Conservation (phyloP, 1,140 invertebrate genomes). For the Drosophila virilis region DNA sequence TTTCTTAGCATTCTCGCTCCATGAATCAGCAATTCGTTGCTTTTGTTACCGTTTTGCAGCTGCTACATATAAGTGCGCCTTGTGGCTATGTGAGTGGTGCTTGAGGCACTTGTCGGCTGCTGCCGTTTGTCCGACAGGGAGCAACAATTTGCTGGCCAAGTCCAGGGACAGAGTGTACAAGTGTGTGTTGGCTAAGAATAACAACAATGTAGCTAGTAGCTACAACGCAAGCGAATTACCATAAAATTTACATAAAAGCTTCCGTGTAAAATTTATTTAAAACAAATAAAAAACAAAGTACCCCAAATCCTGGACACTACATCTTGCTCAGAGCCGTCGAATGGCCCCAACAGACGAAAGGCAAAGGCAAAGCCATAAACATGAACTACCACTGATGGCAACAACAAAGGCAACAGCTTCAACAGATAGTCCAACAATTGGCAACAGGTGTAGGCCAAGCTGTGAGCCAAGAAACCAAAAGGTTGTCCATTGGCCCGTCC, state of each 20-base stretch:
- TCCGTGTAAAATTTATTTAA: conserved; percentile 82
- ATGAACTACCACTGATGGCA: conserved; percentile 59
- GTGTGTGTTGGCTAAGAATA: background rate
- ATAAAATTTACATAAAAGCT: conserved; percentile 82
- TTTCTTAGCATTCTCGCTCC: conserved; percentile 39
- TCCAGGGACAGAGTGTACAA: background rate
- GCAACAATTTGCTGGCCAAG: conserved; percentile 28
- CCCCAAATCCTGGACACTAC: conserved; percentile 64
- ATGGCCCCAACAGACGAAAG: conserved; percentile 43
- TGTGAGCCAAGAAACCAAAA: conserved; percentile 54
- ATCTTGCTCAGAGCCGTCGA: conserved; percentile 43
- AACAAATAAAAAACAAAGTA: conserved; percentile 68
- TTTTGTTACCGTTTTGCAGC: conserved; percentile 37
- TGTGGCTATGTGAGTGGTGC: conserved; percentile 10
- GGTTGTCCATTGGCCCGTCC: conserved; percentile 49
- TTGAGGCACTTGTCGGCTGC: conserved; percentile 22
- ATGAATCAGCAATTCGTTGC: conserved; percentile 60
- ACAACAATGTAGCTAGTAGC: conserved; percentile 47
- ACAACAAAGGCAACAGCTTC: conserved; percentile 17
- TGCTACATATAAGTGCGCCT: conserved; percentile 18
- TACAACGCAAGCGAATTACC: conserved; percentile 60
- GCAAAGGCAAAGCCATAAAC: conserved; percentile 62
- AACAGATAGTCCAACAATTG: conserved; percentile 62
- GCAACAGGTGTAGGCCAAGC: conserved; percentile 75
- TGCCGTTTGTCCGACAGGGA: conserved; percentile 16